These are phyloP conservation scores for Araneus ventricosus DNA, from an alignment of 1,140 invertebrate species.

Conservation along the genomic window DNA sequence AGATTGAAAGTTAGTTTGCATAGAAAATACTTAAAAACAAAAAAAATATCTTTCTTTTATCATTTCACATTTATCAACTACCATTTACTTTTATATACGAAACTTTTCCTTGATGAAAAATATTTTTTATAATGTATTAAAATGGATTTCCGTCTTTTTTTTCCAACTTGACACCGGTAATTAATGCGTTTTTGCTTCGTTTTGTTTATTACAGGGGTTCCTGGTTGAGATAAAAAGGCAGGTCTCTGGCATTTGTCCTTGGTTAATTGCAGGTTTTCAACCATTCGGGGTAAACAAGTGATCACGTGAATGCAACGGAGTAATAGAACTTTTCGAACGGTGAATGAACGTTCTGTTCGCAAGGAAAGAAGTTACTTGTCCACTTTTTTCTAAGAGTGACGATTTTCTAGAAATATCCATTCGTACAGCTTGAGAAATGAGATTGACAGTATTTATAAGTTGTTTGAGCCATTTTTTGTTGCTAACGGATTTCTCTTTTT, in stretches of 20 bases:
- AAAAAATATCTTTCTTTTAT: too few relatives aligned
- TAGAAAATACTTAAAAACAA: too few relatives aligned
- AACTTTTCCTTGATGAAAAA: too few relatives aligned
- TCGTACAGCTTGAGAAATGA: background rate
- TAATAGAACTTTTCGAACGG: background rate
- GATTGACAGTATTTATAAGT: background rate
- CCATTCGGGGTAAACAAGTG: background rate
- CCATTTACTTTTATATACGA: too few relatives aligned
- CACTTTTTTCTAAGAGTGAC: background rate
- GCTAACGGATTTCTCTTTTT: too few relatives aligned
- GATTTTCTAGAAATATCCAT: background rate
- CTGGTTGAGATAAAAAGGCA: background rate
- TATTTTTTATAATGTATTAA: too few relatives aligned
- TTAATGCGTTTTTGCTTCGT: background rate
- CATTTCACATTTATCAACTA: too few relatives aligned
- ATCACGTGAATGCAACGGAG: background rate
- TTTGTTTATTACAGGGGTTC: background rate
- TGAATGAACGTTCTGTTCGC: background rate
- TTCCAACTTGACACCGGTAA: background rate
- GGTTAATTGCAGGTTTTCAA: background rate
- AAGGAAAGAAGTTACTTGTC: background rate
- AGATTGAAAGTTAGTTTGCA: too few relatives aligned
- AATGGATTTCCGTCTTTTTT: background rate
- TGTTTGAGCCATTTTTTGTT: background rate
- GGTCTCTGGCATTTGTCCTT: background rate